phyloP scores from a whole-genome alignment of 2,888 invertebrate species.

The Pheosia tremula region DNA sequence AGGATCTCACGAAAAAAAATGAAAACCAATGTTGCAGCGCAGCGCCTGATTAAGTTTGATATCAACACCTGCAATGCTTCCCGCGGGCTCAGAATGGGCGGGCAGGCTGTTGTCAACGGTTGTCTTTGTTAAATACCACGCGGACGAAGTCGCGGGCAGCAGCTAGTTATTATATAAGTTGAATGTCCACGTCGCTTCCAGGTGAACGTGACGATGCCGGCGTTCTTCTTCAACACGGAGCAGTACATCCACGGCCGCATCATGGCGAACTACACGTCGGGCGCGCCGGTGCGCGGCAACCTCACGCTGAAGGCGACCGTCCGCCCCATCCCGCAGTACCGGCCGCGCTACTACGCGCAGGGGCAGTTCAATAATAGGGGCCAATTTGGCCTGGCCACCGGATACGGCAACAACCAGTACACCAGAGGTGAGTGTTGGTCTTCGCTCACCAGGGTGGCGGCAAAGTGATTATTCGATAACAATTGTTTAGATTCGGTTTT shows the following conservation, averaged over 20 bases:
- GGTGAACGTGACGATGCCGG: constrained; percentile 98
- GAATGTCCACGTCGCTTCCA: constrained; percentile 37
- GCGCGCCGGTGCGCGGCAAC: constrained; percentile 95
- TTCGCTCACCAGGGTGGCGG: not conserved
- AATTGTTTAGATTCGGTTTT: too few relatives aligned
- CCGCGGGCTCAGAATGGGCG: too few relatives aligned
- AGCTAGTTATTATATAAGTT: too few relatives aligned
- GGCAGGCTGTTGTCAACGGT: too few relatives aligned
- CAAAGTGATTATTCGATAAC: too few relatives aligned
- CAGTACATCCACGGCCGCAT: constrained; percentile 93
- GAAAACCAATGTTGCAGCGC: too few relatives aligned
- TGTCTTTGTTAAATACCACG: too few relatives aligned
- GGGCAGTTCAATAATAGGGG: constrained; percentile 81
- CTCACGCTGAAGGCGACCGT: constrained; percentile 93
- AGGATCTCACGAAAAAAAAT: too few relatives aligned
- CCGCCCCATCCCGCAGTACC: constrained; percentile 86
- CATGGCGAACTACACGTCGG: constrained; percentile 98
- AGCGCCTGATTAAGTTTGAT: too few relatives aligned
- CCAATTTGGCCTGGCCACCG: constrained; percentile 58
- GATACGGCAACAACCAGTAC: constrained; percentile 62
- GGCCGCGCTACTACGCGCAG: constrained; percentile 71
- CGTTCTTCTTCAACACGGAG: constrained; percentile 96
- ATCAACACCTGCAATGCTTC: too few relatives aligned
- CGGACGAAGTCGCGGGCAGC: too few relatives aligned
- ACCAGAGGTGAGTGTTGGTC: constrained; percentile 59